Evolutionary conservation across 2,113 vertebrate species (phyloP), one percentile per base, ranked within the genome.

Genomic region (Grammomys dolichurus): DNA sequence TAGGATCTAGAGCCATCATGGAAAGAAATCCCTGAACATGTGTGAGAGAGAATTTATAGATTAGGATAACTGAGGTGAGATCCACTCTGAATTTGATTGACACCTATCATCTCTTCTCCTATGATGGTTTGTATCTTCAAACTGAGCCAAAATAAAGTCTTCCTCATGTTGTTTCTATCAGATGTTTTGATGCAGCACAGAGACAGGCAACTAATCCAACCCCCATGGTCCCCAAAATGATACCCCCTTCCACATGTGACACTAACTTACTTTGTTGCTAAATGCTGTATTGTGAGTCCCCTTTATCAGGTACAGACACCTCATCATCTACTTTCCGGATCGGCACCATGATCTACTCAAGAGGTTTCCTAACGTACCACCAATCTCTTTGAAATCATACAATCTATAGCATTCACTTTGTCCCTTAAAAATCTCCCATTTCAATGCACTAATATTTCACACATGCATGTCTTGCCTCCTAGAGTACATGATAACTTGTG

Each of bases 391-490:
- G 81, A 70, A 89, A 65, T 88, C n/a, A 36, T 77, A 60, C 8
- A 60, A 9, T 56, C 77, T 24, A 72, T 33, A 84, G 48, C 20
- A 93, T 58, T 89, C 13, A 87, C 51, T 72, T 72, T 60, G 33
- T 77, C 28, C 91, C 76, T 80, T 90, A 92, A 87, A 94, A 51
- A 24, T 11, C 46, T 13, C 16, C 72, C n/a, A 77, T 7, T 90
- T 56, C 13, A 82, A 84, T 46, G 24, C 24, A 87, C 56, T 89
- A 46, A 91, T 89, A 93, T 51, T 81, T 96, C 43, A 90, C 48
- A 43, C 22, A 90, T 24, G 11, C 24, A 78, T 65, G 17, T 51
- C 43, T 78, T 87, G 11, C 89, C 54, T 89, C 89, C 56, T 93
- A 31, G 76, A 86, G 31, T 51, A 93, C 87, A 87, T 65, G 48